phyloP scores from a whole-genome alignment of 2,797 vertebrate genomes.

The Remorina albescens region DNA sequence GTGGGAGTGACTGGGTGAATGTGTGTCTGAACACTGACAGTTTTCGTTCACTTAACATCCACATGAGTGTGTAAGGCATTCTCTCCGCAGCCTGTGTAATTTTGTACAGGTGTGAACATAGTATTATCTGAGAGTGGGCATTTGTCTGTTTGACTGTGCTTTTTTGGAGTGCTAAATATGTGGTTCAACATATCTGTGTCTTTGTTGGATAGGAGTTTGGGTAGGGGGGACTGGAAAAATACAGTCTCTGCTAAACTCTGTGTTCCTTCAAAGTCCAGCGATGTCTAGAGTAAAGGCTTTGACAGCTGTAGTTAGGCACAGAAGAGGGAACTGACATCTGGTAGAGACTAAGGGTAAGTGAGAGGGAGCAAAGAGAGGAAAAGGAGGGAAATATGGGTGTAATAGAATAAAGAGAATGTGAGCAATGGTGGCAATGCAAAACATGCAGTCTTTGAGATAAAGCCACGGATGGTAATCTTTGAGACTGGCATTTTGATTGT shows the following conservation, averaged over 20 bases:
- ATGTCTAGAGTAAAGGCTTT: conserved; percentile 50
- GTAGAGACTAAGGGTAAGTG: conserved; percentile 36
- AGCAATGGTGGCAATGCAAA: conserved; percentile 13
- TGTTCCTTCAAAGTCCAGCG: conserved; percentile 63
- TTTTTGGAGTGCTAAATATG: conserved; percentile 50
- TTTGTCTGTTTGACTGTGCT: conserved; percentile 49
- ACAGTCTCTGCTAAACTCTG: conserved; percentile 60
- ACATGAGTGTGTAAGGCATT: conserved; percentile 8
- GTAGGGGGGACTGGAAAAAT: conserved; percentile 53
- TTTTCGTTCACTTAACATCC: conserved; percentile 27
- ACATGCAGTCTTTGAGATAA: conserved; percentile 41
- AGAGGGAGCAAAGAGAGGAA: conserved; percentile 32
- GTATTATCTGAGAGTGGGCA: conserved; percentile 47
- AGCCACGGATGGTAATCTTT: conserved; percentile 12
- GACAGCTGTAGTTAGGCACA: conserved; percentile 39
- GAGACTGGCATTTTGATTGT: conserved; percentile 18
- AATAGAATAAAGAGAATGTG: conserved; percentile 33
- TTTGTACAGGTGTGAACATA: conserved; percentile 37
- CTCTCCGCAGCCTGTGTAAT: conserved; percentile 29
- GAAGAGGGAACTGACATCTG: conserved; percentile 53
- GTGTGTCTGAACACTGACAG: conserved; percentile 20
- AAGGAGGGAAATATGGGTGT: conserved; percentile 24
- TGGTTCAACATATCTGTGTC: conserved; percentile 47
- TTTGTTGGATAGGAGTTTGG: conserved; percentile 60
- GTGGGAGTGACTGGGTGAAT: conserved; percentile 36